Evolutionary conservation across 2,888 invertebrate species (phyloP).

Genomic region (Mythimna impura): DNA sequence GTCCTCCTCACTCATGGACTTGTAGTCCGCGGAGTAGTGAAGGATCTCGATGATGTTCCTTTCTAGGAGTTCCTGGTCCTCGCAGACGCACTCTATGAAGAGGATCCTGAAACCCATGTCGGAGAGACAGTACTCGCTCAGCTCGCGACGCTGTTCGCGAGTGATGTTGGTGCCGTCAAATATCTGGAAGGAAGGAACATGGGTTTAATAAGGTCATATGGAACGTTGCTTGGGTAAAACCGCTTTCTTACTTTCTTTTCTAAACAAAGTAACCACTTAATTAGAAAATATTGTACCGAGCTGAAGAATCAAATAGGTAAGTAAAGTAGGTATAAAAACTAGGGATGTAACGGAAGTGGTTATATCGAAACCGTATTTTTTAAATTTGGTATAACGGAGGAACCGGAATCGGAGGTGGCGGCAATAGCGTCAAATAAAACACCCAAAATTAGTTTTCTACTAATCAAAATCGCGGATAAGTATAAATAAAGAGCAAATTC

Average conservation of each 20-base stretch:
- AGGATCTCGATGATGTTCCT: conserved; percentile 93
- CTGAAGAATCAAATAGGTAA: background rate
- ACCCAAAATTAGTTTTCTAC: too few relatives aligned
- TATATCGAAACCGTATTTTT: too few relatives aligned
- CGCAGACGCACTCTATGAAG: conserved; percentile 97
- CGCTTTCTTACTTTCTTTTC: background rate
- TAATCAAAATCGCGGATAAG: too few relatives aligned
- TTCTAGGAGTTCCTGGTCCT: conserved; percentile 91
- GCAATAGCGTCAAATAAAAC: too few relatives aligned
- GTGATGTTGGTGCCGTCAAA: conserved; percentile 98
- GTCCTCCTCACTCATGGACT: conserved; percentile 93
- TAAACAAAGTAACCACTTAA: too few relatives aligned
- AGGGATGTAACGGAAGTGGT: too few relatives aligned
- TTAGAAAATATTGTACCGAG: background rate
- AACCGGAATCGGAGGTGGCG: too few relatives aligned
- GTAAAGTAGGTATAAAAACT: too few relatives aligned
- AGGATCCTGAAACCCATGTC: conserved; percentile 95
- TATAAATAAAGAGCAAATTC: too few relatives aligned
- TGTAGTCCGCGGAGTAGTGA: conserved; percentile 96
- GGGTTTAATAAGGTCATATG: background rate
- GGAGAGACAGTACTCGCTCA: conserved; percentile 93
- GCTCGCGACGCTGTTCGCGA: conserved; percentile 94
- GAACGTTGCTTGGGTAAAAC: background rate
- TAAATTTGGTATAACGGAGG: too few relatives aligned
- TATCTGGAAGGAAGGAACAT: conserved; percentile 91